Evolutionary conservation across 30 jellyfish, hydroid and myxozoan genomes (phyloP), one percentile per base, ranked within the genome.

Genomic region (Turritopsis rubra): DNA sequence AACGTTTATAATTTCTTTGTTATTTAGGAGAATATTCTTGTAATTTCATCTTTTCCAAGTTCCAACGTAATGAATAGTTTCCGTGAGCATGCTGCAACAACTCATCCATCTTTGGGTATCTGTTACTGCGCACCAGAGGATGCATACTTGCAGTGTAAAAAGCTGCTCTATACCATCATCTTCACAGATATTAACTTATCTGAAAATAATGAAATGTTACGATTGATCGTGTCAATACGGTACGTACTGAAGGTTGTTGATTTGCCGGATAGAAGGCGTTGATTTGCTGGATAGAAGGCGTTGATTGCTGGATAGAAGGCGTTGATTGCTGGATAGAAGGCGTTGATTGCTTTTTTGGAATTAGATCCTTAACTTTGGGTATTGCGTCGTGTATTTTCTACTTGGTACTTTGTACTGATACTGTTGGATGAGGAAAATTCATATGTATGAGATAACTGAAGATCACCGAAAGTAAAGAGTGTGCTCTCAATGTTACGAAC

Each of bases 81-180:
- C 28, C 79, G 89, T 17, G 85, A 85, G 75, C 89, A 74, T 66
- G 90, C 96, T 29, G 84, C 66, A 53, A 23, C 71, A 24, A 26
- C 76, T 18, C n/a, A 8, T 77, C 81, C 53, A 41, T 73, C 85
- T 28, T 23, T 78, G 53, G 87, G 84, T 16, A 87, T 84, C 21
- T 66, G 52, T 17, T 90, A 89, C 65, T 89, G 90, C 83, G 80
- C 78, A 52, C 96, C 96, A 1, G 96, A 89, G 25, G 66, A 85
- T 26, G 89, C 96, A 8, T 84, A 52, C 16, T 88, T 86, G 21
- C 80, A 77, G 19, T 75, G 93, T 9, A 27, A 85, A 27, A 18
- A 75, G 7, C 66, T 53, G 3, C 23, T 78, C 13, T 89, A 75
- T 80, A 54, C 52, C 53, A 82, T 89, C 72, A 89, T 89, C 75